Percentiles rank a stretch among this genome's conserved stretches.
phyloP scores from a whole-genome alignment of 92 coral and sea anemone genomes.

The Diadumene lineata region DNA sequence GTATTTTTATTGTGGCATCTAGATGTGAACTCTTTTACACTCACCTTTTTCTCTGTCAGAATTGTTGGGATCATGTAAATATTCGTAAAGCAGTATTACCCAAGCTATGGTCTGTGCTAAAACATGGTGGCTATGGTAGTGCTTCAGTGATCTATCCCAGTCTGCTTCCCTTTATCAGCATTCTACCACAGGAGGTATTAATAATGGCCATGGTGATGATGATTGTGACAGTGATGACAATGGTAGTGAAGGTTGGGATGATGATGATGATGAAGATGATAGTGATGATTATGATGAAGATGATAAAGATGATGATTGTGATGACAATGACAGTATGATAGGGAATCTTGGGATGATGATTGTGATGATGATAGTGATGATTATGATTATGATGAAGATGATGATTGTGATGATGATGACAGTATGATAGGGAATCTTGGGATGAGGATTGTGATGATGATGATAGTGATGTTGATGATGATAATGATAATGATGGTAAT shows the following conservation, averaged over 20 bases:
- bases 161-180: slow-evolving; percentile 88
- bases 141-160: slow-evolving; percentile 72
- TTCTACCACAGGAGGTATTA: slow-evolving; percentile 79
- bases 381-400: not conserved
- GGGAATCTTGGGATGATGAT: not conserved
- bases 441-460: slow-evolving; percentile 2
- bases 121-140: slow-evolving; percentile 85
- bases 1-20: no score
- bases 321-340: not conserved
- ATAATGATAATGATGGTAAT: not conserved
- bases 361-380: slow-evolving; percentile 3
- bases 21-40: not conserved
- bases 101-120: slow-evolving; percentile 86
- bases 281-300: not conserved
- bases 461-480: not conserved
- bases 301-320: slow-evolving; percentile 4
- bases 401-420: not conserved
- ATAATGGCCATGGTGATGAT: not conserved
- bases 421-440: not conserved
- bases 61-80: slow-evolving; percentile 92
- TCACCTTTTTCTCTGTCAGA: no score
- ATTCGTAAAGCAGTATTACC: slow-evolving; percentile 92
- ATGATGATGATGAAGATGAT: not conserved
- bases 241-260: not conserved
- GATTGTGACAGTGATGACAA: not conserved